These are phyloP conservation scores for Charaxes varanes DNA, from an alignment of 1,140 invertebrate species.

Conservation along the genomic window DNA sequence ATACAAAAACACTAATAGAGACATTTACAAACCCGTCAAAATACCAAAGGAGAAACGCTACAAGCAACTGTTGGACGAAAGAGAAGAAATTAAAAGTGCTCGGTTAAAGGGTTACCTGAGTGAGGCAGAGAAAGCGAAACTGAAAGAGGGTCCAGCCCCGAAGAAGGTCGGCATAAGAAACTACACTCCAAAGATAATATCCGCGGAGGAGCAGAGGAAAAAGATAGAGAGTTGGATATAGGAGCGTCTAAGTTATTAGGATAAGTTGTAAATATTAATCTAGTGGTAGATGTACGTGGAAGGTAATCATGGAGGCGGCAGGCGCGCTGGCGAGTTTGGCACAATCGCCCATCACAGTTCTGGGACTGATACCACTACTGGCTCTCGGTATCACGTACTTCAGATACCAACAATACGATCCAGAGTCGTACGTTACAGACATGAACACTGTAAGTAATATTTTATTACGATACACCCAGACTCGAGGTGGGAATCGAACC, in stretches of 20 bases:
- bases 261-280: constrained; percentile 62
- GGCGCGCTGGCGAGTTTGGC: constrained; percentile 66
- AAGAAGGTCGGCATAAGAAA: constrained; percentile 77
- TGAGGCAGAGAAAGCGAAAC: constrained; percentile 70
- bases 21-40: constrained; percentile 72
- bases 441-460: constrained; percentile 77
- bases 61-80: constrained; percentile 59
- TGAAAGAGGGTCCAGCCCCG: constrained; percentile 39
- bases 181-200: constrained; percentile 79
- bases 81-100: constrained; percentile 75
- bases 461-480: no score
- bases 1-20: constrained; percentile 69
- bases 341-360: constrained; percentile 72
- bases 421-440: constrained; percentile 85
- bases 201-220: constrained; percentile 63
- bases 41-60: constrained; percentile 70
- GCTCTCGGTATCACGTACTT: constrained; percentile 87
- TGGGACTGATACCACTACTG: constrained; percentile 85
- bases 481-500: no score
- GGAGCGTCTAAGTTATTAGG: constrained; percentile 44
- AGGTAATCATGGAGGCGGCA: constrained; percentile 59
- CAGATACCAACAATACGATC: constrained; percentile 86
- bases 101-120: constrained; percentile 77
- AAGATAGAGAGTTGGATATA: constrained; percentile 65
- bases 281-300: constrained; percentile 56